These are phyloP conservation scores for Mus minutoides DNA, from an alignment of 2,797 vertebrate species.

Conservation along the genomic window DNA sequence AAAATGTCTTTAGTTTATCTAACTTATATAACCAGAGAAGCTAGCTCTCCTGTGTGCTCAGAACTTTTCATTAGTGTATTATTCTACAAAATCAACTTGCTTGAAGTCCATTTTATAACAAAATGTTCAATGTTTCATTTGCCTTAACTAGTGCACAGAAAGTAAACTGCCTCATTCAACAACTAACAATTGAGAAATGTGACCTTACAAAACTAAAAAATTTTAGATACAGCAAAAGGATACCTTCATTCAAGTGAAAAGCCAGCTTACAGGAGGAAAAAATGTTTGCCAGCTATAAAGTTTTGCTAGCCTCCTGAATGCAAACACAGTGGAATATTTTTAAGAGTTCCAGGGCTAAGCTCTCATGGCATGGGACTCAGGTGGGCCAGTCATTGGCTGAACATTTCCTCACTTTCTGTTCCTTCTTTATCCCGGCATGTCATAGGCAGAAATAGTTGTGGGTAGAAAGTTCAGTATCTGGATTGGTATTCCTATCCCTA, in stretches of 20 bases:
- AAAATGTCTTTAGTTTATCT: neutral
- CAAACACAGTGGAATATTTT: neutral
- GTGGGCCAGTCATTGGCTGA: neutral
- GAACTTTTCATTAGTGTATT: neutral
- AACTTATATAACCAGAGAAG: neutral
- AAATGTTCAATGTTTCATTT: neutral
- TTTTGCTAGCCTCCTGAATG: neutral
- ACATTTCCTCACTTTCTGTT: neutral
- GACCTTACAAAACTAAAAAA: neutral
- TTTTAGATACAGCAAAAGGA: neutral
- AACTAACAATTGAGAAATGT: neutral
- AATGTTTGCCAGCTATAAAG: neutral
- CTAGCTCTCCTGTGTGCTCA: neutral
- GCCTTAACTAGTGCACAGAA: neutral
- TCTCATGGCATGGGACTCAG: neutral
- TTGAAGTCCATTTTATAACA: neutral
- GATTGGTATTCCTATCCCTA: neutral
- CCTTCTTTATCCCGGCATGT: neutral
- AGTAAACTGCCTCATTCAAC: neutral
- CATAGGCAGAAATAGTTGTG: neutral
- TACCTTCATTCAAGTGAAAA: neutral
- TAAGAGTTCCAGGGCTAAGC: neutral
- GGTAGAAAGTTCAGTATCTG: neutral
- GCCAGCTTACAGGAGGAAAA: neutral
- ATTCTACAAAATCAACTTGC: neutral